Base-by-base conservation (phyloP, 2,888 invertebrate genomes). In the Volucella inflata region DNA sequence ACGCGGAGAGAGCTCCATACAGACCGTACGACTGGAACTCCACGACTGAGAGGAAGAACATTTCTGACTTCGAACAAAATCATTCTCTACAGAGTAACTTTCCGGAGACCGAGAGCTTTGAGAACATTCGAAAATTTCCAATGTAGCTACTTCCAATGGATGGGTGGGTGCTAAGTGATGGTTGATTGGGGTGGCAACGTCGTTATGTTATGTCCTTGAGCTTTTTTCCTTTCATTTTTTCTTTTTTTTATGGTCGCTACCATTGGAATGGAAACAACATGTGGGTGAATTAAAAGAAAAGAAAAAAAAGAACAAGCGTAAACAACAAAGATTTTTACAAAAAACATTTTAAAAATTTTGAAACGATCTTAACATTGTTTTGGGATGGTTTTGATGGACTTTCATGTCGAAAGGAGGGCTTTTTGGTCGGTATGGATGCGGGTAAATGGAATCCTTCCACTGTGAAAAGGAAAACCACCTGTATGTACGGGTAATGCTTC, bases 11-110 rank as follows among this genome's bases (percentile, higher is more conserved):
- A 85, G 77, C 85, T 85, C 85, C 85, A 85, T 85, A 77, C 85
- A 85, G 85, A 81, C 85, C 85, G 85, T 77, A 85, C 81, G 71
- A 85, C 81, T 85, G 85, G 85, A 85, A 85, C 85, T 81, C 85
- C 59, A 81, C 85, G 72, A 85, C 85, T 85, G 77, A 81, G 77
- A 62, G 81, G 36, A 62, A 38, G 64, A 50, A 75, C 60, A 62
- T 60, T n/a, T 21, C 64, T 59, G 40, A 42, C 16, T 71, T 71
- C 76, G 75, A 64, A n/a, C 17, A 16, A 16, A 9, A 51, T 36
- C 36, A 55, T 36, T 11, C 14, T 40, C 64, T 14, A 62, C 0
- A 10, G 16, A 11, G 14, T 11, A 48, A 17, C 60, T 50, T 48
- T 46, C 36, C 10, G 42, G 12, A 48, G 50, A 36, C 65, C 42